Conservation (phyloP, 2,888 invertebrate genomes). For the Andrena hattorfiana region DNA sequence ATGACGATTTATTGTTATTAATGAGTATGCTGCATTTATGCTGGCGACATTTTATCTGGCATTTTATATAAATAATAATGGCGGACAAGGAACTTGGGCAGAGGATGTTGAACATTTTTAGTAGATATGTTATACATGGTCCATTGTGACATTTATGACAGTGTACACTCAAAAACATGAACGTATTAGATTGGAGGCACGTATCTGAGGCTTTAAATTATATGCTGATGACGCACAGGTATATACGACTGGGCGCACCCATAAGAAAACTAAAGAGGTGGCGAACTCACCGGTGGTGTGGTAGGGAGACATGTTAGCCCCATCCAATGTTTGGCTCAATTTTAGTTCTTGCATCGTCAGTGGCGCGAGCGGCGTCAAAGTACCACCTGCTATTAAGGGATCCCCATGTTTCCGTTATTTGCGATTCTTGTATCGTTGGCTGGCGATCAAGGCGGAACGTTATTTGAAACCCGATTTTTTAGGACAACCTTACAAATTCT, state of each 20-base stretch:
- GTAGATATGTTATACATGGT: slow-evolving; percentile 3
- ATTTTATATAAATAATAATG: neutral
- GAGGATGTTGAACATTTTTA: neutral
- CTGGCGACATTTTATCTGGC: neutral
- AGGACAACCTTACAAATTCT: neutral
- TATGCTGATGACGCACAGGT: slow-evolving; percentile 43
- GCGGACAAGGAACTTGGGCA: neutral
- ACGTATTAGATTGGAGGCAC: slow-evolving; percentile 40
- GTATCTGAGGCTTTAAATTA: slow-evolving; percentile 34
- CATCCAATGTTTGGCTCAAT: slow-evolving; percentile 89
- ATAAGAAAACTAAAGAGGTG: slow-evolving; percentile 75
- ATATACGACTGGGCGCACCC: slow-evolving; percentile 39
- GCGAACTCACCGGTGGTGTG: slow-evolving; percentile 88
- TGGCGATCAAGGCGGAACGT: slow-evolving; percentile 75
- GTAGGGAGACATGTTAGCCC: slow-evolving; percentile 89
- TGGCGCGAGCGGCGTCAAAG: slow-evolving; percentile 90
- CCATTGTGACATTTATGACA: neutral
- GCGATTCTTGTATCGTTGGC: slow-evolving; percentile 66
- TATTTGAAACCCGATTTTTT: neutral
- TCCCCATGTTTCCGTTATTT: slow-evolving; percentile 79
- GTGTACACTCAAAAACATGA: slow-evolving; percentile 32
- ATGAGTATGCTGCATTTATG: neutral
- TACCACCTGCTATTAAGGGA: slow-evolving; percentile 86
- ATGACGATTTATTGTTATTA: neutral
- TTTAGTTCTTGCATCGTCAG: slow-evolving; percentile 92